Conservation (phyloP, 2,797 vertebrate genomes). For the Huso huso region DNA sequence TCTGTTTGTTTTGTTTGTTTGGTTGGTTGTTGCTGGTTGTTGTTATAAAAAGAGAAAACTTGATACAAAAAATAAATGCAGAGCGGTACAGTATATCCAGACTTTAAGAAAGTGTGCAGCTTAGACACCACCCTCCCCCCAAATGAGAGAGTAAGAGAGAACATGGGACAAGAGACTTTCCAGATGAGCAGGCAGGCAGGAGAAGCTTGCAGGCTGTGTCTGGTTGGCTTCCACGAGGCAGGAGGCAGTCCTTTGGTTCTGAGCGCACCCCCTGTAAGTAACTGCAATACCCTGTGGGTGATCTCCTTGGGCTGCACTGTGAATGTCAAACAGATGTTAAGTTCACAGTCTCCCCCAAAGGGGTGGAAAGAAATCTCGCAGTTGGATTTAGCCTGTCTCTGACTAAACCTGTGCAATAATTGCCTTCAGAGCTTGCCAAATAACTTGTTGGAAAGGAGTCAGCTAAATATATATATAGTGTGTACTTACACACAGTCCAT, state of each 20-base stretch:
- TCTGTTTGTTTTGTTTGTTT: no score
- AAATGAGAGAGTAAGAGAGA: not conserved
- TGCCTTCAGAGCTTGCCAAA: conserved; percentile 14
- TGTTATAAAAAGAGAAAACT: no score
- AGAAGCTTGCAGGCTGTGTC: not conserved
- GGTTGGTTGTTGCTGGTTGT: no score
- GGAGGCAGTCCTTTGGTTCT: conserved; percentile 36
- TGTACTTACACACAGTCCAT: no score
- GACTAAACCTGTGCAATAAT: conserved; percentile 19
- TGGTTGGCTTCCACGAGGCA: not conserved
- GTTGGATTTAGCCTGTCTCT: conserved; percentile 25
- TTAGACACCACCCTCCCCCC: no score
- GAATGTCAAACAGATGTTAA: conserved; percentile 66
- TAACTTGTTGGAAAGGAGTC: conserved; percentile 8
- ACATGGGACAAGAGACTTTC: not conserved
- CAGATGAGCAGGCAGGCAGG: conserved; percentile 1
- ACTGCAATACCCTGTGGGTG: conserved; percentile 68
- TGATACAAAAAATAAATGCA: not conserved
- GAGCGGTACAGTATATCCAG: not conserved
- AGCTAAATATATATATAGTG: not conserved
- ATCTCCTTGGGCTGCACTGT: conserved; percentile 45
- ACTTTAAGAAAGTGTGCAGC: not conserved
- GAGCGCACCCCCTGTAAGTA: conserved; percentile 42
- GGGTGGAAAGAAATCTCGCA: conserved; percentile 25
- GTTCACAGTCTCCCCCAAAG: conserved; percentile 35